These are phyloP conservation scores for Caloenas nicobarica DNA, from an alignment of 2,113 vertebrate species.

Conservation along the genomic window DNA sequence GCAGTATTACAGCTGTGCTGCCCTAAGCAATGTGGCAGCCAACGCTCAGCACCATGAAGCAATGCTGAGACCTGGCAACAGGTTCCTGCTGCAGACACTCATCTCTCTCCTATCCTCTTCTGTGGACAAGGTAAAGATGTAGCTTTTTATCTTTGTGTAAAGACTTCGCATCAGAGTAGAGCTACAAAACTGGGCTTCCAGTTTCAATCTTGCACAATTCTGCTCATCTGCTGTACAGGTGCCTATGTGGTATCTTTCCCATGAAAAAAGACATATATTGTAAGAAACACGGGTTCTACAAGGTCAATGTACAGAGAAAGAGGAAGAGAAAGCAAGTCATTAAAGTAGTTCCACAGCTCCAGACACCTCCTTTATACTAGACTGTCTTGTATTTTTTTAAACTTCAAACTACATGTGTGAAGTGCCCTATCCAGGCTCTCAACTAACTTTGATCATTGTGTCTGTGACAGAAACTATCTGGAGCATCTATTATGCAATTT, in stretches of 20 bases:
- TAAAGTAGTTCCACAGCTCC: background rate
- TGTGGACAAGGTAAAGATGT: constrained; percentile 76
- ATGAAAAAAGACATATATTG: background rate
- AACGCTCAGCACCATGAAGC: constrained; percentile 63
- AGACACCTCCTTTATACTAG: background rate
- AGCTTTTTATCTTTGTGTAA: background rate
- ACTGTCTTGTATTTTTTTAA: background rate
- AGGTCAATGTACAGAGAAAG: background rate
- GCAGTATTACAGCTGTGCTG: constrained; percentile 83
- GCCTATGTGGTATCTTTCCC: background rate
- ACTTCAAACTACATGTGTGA: background rate
- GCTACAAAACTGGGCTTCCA: background rate
- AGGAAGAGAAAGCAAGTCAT: background rate
- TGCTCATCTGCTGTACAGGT: background rate
- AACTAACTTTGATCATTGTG: background rate
- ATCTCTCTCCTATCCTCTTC: constrained; percentile 78
- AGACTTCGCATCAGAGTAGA: background rate
- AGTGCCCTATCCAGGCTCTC: background rate
- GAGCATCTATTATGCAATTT: background rate
- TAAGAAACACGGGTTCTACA: background rate
- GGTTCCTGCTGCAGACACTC: constrained; percentile 74
- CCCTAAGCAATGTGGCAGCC: constrained; percentile 79
- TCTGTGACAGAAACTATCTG: background rate
- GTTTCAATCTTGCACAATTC: background rate
- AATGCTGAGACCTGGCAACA: constrained; percentile 68